Evolutionary conservation across 1,140 invertebrate genomes (phyloP).

Genomic region (Heliconius melpomene): DNA sequence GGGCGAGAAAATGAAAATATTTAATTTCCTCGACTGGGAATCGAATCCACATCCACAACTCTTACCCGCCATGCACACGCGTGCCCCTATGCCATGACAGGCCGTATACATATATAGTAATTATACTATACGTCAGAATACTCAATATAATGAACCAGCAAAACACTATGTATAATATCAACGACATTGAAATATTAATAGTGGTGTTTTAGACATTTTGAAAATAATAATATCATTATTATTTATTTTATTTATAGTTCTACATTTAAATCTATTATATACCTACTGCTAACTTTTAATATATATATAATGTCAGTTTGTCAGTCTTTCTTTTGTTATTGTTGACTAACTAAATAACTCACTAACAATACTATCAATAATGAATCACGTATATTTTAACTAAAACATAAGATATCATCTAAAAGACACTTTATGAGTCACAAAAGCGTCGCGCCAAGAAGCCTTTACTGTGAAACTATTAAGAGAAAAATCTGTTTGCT

Average conservation of each 20-base stretch:
- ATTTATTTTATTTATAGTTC: too few relatives aligned
- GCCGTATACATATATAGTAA: background rate
- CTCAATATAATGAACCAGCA: background rate
- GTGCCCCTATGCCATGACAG: too few relatives aligned
- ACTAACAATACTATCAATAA: background rate
- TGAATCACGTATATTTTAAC: background rate
- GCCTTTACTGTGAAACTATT: constrained; percentile 25
- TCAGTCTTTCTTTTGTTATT: background rate
- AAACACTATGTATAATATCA: background rate
- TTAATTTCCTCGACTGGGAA: too few relatives aligned
- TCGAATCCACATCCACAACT: too few relatives aligned
- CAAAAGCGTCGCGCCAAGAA: constrained; percentile 18
- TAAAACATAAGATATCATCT: background rate
- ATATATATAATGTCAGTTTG: background rate
- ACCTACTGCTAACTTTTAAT: too few relatives aligned
- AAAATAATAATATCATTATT: too few relatives aligned
- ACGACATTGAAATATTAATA: too few relatives aligned
- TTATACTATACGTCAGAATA: background rate
- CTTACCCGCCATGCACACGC: too few relatives aligned
- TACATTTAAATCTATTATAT: too few relatives aligned
- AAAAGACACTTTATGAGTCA: background rate
- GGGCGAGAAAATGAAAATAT: too few relatives aligned
- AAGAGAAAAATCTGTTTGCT: constrained; percentile 28
- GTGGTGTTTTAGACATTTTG: too few relatives aligned
- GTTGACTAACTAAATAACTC: background rate